Base-by-base conservation (phyloP, 2,113 vertebrate species). In the Amphiprion percula region DNA sequence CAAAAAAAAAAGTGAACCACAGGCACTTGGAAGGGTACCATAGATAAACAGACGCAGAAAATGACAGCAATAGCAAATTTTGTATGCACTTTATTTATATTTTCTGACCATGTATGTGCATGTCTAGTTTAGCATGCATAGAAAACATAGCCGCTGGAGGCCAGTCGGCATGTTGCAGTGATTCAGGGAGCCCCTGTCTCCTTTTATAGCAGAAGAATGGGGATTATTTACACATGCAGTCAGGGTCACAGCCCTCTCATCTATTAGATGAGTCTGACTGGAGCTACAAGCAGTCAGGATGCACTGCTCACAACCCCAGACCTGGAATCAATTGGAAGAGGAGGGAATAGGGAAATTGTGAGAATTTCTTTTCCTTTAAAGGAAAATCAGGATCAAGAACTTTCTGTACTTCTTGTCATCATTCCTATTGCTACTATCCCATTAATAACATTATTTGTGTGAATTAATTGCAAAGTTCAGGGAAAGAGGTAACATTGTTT, bases 131-230 rank as follows among this genome's bases (percentile, higher is more conserved):
- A 67, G 83, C 39, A 72, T 84, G 79, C 49, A 75, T 46, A 61
- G 7, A 77, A 92, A 95, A 85, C 74, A 77, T 79, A 93, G 94
- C 94, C 94, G 95, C 85, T 82, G 88, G 91, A 93, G 85, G 93
- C 88, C 87, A 85, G 79, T 76, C 28, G 87, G 79, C 61, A 61
- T 93, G 94, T 95, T 96, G 94, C 89, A 63, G 89, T 92, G 95
- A 93, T 91, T 95, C 95, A 93, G 87, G 81, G 80, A 91, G 89
- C 90, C 91, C 94, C 93, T 90, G 90, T 95, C 90, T 96, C 97
- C 96, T 97, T 99, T 97, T 98, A 98, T 96, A 98, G 97, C 92
- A 96, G 90, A 96, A 96, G 95, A 93, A 92, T 94, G 93, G 90
- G 91, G 95, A 95, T 95, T 95, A 96, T 95, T 97, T 95, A 96